A percentile compares a stretch with the other conserved stretches of the same genome.
phyloP scores from a whole-genome alignment of 2,797 vertebrate species.

The Sebastes minor region DNA sequence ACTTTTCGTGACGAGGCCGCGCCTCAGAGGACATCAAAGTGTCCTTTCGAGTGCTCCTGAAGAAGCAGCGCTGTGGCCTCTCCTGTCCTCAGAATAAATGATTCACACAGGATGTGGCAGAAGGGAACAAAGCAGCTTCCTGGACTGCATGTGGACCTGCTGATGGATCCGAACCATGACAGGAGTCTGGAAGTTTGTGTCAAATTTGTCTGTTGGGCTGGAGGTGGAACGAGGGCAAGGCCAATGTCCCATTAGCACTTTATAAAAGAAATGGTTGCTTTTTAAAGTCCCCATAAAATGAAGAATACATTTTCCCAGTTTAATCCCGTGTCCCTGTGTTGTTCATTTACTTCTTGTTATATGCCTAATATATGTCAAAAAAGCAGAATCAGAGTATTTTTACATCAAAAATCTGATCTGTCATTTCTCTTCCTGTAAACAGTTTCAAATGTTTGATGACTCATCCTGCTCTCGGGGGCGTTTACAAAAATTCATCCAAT shows the following conservation, averaged over 20 bases:
- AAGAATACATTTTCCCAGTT: too few species aligned
- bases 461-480: too few species aligned
- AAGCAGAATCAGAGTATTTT: too few species aligned
- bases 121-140: slow-evolving; percentile 35
- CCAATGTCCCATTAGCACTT: neutral
- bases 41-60: neutral
- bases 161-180: slow-evolving; percentile 8
- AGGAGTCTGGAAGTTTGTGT: neutral
- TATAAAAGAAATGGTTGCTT: neutral
- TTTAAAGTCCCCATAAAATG: neutral
- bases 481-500: too few species aligned
- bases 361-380: too few species aligned
- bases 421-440: too few species aligned
- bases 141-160: slow-evolving; percentile 35
- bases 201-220: neutral
- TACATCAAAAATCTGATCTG: too few species aligned
- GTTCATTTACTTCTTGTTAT: too few species aligned
- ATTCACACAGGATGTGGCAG: slow-evolving; percentile 25
- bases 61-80: neutral
- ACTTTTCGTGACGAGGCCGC: neutral
- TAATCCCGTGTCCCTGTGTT: too few species aligned
- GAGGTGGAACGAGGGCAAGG: neutral
- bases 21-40: slow-evolving; percentile 16
- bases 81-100: slow-evolving; percentile 5
- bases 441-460: too few species aligned